Evolutionary conservation across 2,797 vertebrate species (phyloP).

Genomic region (Chiloscyllium punctatum): DNA sequence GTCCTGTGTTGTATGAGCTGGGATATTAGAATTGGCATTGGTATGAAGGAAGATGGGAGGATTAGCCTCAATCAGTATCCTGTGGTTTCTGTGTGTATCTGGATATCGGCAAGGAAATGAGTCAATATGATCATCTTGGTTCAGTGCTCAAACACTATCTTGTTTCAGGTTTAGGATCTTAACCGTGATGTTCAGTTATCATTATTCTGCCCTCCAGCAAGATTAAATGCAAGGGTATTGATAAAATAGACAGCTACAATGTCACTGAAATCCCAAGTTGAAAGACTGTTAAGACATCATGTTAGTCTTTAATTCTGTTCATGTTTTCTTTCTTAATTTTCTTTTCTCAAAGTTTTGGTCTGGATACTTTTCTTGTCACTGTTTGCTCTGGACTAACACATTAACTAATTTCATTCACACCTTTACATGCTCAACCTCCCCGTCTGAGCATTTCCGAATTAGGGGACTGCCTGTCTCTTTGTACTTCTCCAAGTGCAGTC

Average conservation of each 20-base stretch:
- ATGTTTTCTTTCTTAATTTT: neutral
- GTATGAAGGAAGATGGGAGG: neutral
- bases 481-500: neutral
- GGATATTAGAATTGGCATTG: neutral
- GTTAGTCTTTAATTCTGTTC: neutral
- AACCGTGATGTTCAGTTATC: neutral
- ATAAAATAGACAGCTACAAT: neutral
- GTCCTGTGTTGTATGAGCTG: neutral
- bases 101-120: neutral
- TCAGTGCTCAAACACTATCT: neutral
- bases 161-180: neutral
- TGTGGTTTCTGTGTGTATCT: neutral
- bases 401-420: slow-evolving; percentile 2
- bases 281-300: neutral
- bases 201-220: neutral
- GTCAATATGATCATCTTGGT: neutral
- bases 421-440: neutral
- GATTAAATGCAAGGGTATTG: neutral
- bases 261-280: neutral
- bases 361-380: neutral
- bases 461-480: neutral
- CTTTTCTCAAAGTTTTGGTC: neutral
- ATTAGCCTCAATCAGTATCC: neutral
- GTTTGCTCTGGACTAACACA: neutral
- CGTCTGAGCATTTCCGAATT: neutral